Evolutionary conservation across 2,888 invertebrate species (phyloP).

Genomic region (Andrena haemorrhoa): DNA sequence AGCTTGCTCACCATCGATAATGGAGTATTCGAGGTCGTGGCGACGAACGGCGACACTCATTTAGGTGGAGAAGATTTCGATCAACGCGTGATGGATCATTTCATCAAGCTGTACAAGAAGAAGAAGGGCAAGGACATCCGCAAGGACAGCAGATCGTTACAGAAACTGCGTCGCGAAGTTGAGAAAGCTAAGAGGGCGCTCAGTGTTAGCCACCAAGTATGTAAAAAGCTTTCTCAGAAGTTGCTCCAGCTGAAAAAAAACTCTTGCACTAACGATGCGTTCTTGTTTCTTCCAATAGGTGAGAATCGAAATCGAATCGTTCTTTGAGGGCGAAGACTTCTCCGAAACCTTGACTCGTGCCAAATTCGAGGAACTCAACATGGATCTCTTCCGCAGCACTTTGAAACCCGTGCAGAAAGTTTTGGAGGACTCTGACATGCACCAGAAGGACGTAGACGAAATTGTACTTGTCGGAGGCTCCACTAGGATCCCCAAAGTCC

Average conservation of each 20-base stretch:
- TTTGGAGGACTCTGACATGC: slow-evolving; percentile 99
- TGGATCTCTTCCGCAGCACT: slow-evolving; percentile 89
- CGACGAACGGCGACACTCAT: slow-evolving; percentile 98
- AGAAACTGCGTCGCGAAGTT: slow-evolving; percentile 98
- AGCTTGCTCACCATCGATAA: slow-evolving; percentile 99
- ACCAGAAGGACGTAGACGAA: slow-evolving; percentile 99
- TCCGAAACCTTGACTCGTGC: slow-evolving; percentile 98
- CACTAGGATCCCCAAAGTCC: slow-evolving; percentile 99
- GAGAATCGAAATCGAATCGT: slow-evolving; percentile 98
- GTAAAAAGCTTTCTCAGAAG: slow-evolving; percentile 2
- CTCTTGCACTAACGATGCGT: not conserved
- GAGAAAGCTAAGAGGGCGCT: slow-evolving; percentile 99
- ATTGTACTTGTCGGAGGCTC: slow-evolving; percentile 99
- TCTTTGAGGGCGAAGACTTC: slow-evolving; percentile 99
- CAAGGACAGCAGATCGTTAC: slow-evolving; percentile 97
- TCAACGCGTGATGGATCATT: slow-evolving; percentile 99
- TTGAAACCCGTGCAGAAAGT: slow-evolving; percentile 92
- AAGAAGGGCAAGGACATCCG: slow-evolving; percentile 99
- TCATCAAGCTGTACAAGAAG: slow-evolving; percentile 99
- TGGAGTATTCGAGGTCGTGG: slow-evolving; percentile 97
- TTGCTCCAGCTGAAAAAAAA: not conserved
- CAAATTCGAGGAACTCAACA: slow-evolving; percentile 99
- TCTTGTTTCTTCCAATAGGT: slow-evolving; percentile 85
- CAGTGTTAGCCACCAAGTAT: slow-evolving; percentile 94
- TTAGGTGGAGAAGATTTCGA: slow-evolving; percentile 99